Conservation (phyloP, 2,888 invertebrate genomes). For the Mycalesis mineus region DNA sequence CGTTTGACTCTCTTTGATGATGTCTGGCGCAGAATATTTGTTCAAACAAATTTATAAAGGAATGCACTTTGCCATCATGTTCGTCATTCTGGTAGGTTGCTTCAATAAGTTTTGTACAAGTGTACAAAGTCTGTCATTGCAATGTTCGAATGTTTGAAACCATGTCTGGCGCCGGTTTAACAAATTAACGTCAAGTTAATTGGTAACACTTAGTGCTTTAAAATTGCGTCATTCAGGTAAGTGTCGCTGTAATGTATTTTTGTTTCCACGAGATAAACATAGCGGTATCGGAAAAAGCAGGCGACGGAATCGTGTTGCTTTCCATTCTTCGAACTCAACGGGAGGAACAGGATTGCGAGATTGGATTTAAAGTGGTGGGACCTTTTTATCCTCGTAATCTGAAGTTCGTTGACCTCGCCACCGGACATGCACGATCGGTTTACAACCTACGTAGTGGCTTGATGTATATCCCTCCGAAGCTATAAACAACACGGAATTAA, state of each 20-base stretch:
- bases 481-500: constrained; percentile 16
- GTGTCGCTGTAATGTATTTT: constrained; percentile 53
- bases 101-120: too few species aligned
- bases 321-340: constrained; percentile 55
- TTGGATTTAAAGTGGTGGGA: constrained; percentile 47
- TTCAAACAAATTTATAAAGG: too few species aligned
- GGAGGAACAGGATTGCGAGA: constrained; percentile 51
- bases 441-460: constrained; percentile 24
- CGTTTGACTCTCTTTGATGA: too few species aligned
- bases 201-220: constrained; percentile 16
- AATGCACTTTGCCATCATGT: too few species aligned
- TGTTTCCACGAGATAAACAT: constrained; percentile 43
- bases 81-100: too few species aligned
- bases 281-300: constrained; percentile 56
- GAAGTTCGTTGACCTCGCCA: constrained; percentile 46
- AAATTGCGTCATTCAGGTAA: constrained; percentile 28
- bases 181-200: constrained; percentile 11
- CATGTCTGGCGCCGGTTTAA: too few species aligned
- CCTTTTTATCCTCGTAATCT: constrained; percentile 46
- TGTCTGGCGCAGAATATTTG: too few species aligned
- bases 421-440: constrained; percentile 25
- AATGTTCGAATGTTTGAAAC: too few species aligned
- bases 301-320: constrained; percentile 39
- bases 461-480: constrained; percentile 19
- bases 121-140: too few species aligned